Conservation (phyloP, 2,113 vertebrate genomes). For the Speoplatyrhinus poulsoni region DNA sequence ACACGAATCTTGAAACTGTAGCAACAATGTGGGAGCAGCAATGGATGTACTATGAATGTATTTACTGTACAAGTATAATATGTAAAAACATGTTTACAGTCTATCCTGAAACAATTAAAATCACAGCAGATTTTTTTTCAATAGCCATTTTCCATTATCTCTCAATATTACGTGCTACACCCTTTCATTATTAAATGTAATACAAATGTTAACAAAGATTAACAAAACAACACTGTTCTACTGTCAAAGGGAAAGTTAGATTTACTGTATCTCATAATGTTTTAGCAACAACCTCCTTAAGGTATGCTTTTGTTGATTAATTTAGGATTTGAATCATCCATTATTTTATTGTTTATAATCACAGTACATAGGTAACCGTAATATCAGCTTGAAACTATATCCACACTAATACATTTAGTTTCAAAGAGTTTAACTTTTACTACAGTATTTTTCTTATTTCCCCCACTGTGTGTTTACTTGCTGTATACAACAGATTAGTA, state of each 20-base stretch:
- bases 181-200: no score
- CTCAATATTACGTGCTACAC: no score
- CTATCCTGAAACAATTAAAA: constrained; percentile 13
- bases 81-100: constrained; percentile 27
- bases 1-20: constrained; percentile 27
- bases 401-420: no score
- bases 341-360: background rate
- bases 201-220: no score
- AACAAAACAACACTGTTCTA: no score
- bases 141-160: no score
- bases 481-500: no score
- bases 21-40: constrained; percentile 15
- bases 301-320: background rate
- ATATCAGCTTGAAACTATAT: background rate
- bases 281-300: background rate
- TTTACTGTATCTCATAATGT: background rate
- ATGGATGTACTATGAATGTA: constrained; percentile 29
- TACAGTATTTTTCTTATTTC: no score
- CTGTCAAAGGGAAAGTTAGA: background rate
- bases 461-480: no score
- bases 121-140: no score
- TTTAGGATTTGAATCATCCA: background rate
- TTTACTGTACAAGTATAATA: background rate
- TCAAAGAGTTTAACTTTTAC: no score
- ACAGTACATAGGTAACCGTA: background rate